Evolutionary conservation across 2,797 vertebrate genomes (phyloP).

Genomic region (Coregonus suidteri): DNA sequence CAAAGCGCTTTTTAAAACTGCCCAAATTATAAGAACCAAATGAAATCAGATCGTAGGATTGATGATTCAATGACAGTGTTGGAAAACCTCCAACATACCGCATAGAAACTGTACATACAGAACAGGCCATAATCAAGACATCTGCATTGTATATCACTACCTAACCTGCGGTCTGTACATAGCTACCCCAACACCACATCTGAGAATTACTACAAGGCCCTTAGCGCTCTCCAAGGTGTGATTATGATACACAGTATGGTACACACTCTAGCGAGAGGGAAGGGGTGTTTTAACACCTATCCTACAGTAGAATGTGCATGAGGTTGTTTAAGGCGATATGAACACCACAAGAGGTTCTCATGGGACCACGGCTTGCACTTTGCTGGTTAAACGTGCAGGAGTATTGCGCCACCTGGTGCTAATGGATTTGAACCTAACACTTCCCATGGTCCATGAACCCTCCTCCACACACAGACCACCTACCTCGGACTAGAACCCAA

Average conservation of each 20-base stretch:
- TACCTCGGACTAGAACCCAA: neutral
- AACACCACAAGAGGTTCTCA: neutral
- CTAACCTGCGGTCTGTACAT: constrained; percentile 29
- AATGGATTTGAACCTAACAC: neutral
- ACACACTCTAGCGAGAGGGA: neutral
- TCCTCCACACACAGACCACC: neutral
- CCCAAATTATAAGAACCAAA: constrained; percentile 15
- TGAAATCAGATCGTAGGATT: constrained; percentile 5
- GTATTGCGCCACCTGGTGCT: constrained; percentile 63
- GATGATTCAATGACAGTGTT: constrained; percentile 41
- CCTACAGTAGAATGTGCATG: neutral
- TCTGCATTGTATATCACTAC: constrained; percentile 26
- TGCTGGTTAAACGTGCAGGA: constrained; percentile 25
- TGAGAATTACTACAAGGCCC: neutral
- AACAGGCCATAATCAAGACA: constrained; percentile 38
- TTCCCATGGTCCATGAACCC: neutral
- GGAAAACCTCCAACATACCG: constrained; percentile 47
- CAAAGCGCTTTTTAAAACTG: constrained; percentile 17
- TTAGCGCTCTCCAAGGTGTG: neutral
- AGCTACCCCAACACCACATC: neutral
- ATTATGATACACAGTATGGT: neutral
- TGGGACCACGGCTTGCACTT: neutral
- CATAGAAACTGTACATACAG: constrained; percentile 47
- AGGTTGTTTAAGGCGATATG: neutral
- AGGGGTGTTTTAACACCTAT: neutral